Percentiles rank a stretch among this genome's conserved stretches.
These are phyloP conservation scores for Pteria penguin DNA, from an alignment of 2,888 invertebrate genomes.

Conservation along the genomic window DNA sequence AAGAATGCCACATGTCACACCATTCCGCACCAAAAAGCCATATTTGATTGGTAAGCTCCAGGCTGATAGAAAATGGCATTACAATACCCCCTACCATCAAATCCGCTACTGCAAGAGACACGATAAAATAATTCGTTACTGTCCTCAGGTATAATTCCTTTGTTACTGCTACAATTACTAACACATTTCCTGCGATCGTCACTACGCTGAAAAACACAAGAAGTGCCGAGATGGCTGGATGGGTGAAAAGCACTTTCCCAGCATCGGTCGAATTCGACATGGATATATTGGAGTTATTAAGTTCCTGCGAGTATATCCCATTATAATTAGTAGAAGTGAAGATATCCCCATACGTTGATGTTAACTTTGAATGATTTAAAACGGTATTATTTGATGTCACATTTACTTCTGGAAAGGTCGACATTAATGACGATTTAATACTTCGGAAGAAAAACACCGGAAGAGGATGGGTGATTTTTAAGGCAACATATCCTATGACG, in stretches of 20 bases:
- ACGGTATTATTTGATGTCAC: background rate
- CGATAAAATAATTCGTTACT: constrained; percentile 98
- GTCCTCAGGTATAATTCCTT: constrained; percentile 96
- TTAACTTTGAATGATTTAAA: background rate
- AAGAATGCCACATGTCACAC: constrained; percentile 98
- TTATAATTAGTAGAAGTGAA: background rate
- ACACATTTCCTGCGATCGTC: constrained; percentile 95
- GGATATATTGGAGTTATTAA: background rate
- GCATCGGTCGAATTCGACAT: background rate
- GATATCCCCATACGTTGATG: background rate
- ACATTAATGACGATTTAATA: background rate
- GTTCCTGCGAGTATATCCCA: background rate
- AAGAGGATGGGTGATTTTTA: background rate
- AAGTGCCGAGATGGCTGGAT: background rate
- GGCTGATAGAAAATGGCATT: constrained; percentile 89
- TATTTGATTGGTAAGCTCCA: constrained; percentile 72
- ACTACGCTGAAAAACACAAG: background rate
- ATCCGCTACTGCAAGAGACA: constrained; percentile 97
- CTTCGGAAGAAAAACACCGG: background rate
- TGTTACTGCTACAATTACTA: constrained; percentile 95
- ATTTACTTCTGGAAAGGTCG: background rate
- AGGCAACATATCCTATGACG: background rate
- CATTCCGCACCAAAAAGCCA: constrained; percentile 97
- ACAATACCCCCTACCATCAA: constrained; percentile 97
- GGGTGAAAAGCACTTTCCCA: background rate